phyloP scores from a whole-genome alignment of 64 coral and sea anemone genomes.

The Stichodactyla helianthus region DNA sequence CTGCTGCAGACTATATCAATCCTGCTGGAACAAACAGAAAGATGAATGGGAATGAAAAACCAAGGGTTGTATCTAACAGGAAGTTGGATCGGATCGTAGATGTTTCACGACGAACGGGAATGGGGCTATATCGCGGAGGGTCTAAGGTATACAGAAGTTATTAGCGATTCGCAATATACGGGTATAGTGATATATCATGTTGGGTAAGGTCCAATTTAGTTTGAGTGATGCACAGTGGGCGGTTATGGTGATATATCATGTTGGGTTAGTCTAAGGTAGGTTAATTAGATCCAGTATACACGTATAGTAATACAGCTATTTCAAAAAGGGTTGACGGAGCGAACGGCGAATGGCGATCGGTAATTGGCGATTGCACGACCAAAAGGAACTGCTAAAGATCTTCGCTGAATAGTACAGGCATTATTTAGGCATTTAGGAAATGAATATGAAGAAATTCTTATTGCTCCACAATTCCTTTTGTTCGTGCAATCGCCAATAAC shows the following conservation, averaged over 20 bases:
- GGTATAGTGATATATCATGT: not conserved
- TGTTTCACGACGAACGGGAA: slow-evolving; percentile 2
- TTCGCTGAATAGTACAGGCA: no score
- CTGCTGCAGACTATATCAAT: not conserved
- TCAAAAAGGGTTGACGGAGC: no score
- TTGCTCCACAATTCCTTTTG: no score
- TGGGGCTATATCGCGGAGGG: not conserved
- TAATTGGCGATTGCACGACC: no score
- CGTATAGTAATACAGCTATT: not conserved
- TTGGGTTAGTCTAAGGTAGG: not conserved
- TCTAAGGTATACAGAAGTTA: not conserved
- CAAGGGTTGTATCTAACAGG: slow-evolving; percentile 1
- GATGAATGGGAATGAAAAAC: not conserved
- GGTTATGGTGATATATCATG: not conserved
- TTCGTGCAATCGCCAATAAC: no score
- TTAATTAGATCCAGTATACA: not conserved
- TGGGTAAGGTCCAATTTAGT: not conserved
- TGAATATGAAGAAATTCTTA: no score
- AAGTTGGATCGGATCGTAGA: not conserved
- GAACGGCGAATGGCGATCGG: no score
- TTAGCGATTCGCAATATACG: not conserved
- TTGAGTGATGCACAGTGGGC: not conserved
- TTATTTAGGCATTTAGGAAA: no score
- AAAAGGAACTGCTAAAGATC: no score
- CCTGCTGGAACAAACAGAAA: not conserved